A percentile compares a stretch with the other conserved stretches of the same genome.
Conservation (phyloP, 2,888 invertebrate species). For the Plebejus melissa region DNA sequence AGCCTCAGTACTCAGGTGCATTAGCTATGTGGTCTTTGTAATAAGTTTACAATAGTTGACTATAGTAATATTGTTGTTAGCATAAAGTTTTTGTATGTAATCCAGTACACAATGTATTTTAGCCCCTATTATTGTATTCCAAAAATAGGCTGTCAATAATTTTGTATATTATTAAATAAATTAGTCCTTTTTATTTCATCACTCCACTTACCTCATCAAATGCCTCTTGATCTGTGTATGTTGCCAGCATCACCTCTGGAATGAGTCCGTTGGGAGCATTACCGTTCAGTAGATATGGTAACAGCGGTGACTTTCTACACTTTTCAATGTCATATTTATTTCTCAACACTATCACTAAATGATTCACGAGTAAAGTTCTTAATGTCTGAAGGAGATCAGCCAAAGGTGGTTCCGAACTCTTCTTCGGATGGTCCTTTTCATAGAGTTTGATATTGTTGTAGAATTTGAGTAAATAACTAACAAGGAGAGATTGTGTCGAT, state of each 20-base stretch:
- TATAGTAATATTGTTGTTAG: neutral
- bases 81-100: neutral
- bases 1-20: no score
- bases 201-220: conserved; percentile 66
- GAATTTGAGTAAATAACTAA: conserved; percentile 69
- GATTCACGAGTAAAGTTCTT: conserved; percentile 73
- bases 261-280: conserved; percentile 87
- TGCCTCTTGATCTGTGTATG: conserved; percentile 78
- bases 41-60: no score
- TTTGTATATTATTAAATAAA: no score
- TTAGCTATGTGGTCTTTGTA: no score
- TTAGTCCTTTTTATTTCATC: neutral
- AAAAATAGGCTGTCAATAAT: neutral
- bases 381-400: conserved; percentile 82
- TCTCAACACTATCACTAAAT: conserved; percentile 80
- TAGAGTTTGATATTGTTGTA: conserved; percentile 86
- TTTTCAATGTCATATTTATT: conserved; percentile 75
- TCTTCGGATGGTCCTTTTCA: conserved; percentile 87
- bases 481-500: conserved; percentile 63
- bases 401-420: conserved; percentile 85
- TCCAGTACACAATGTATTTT: neutral
- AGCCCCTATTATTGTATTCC: neutral
- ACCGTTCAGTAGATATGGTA: conserved; percentile 84
- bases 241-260: conserved; percentile 81
- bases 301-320: conserved; percentile 80